phyloP scores from a whole-genome alignment of 2,888 invertebrate genomes.

The Diarsia mendica region DNA sequence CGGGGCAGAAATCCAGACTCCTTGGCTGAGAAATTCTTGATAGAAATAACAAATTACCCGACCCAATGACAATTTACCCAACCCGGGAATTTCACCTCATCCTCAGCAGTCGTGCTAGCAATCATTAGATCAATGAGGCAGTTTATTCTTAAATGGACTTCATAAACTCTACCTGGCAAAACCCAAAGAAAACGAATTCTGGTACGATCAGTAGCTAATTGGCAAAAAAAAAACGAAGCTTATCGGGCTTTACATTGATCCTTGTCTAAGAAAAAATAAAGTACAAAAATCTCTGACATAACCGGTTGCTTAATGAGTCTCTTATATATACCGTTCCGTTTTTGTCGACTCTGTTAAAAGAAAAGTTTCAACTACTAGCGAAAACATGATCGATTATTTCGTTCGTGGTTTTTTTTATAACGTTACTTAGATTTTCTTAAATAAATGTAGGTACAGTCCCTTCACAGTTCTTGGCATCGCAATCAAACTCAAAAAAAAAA shows the following conservation, averaged over 20 bases:
- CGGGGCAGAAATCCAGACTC: no score
- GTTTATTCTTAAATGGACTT: background rate
- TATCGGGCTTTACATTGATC: background rate
- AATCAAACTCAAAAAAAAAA: no score
- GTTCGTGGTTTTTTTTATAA: background rate
- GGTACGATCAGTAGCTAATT: background rate
- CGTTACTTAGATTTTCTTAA: background rate
- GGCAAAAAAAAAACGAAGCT: background rate
- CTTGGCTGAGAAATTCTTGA: no score
- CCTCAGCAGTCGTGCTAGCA: no score
- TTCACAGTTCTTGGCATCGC: background rate
- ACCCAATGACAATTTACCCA: no score
- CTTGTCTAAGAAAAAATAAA: background rate
- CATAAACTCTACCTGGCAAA: background rate
- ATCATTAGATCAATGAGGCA: no score
- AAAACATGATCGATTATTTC: slow-evolving; percentile 1
- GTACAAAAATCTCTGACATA: background rate
- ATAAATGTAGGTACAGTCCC: background rate
- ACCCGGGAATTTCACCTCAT: no score
- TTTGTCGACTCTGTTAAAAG: background rate
- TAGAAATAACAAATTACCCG: no score
- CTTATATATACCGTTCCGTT: background rate
- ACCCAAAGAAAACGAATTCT: background rate
- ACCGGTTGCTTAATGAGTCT: slow-evolving; percentile 11
- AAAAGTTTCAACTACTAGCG: slow-evolving; percentile 2